These are phyloP conservation scores for Eumerus sabulonum DNA, from an alignment of 2,888 invertebrate species.

Conservation along the genomic window DNA sequence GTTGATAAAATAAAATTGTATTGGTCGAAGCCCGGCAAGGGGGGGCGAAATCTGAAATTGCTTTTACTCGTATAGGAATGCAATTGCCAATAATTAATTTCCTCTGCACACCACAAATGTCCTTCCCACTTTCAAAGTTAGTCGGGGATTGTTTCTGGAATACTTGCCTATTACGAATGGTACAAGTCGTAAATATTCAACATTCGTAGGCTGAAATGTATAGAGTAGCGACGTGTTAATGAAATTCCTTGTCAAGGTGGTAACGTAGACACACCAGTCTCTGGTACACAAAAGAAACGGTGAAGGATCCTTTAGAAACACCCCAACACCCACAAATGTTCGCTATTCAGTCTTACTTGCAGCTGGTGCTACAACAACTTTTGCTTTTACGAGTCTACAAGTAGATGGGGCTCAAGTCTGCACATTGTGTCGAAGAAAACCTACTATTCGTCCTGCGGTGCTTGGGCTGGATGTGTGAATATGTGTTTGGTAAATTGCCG, in stretches of 20 bases:
- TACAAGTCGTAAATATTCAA: conserved; percentile 13
- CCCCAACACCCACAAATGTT: not conserved
- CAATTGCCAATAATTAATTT: conserved; percentile 66
- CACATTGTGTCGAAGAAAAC: conserved; percentile 21
- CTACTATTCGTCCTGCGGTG: not conserved
- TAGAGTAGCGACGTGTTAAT: conserved; percentile 47
- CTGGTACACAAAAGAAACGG: conserved; percentile 43
- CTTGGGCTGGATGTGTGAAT: too few species aligned
- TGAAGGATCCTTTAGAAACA: conserved; percentile 27
- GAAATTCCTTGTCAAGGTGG: conserved; percentile 64
- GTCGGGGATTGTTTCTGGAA: conserved; percentile 12
- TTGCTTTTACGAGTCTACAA: too few species aligned
- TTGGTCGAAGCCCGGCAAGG: not conserved
- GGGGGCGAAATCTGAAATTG: conserved; percentile 41
- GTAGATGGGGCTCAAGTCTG: conserved; percentile 45
- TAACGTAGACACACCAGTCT: conserved; percentile 38
- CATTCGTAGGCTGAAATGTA: not conserved
- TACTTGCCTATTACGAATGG: conserved; percentile 17
- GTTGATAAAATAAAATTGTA: conserved; percentile 49
- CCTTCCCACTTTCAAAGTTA: conserved; percentile 9
- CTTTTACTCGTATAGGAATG: conserved; percentile 62
- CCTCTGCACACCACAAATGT: conserved; percentile 30
- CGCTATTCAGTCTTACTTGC: too few species aligned
- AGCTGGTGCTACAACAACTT: too few species aligned
- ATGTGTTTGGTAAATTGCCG: conserved; percentile 42